phyloP scores from a whole-genome alignment of 64 coral and sea anemone species.

The Platygyra sinensis region DNA sequence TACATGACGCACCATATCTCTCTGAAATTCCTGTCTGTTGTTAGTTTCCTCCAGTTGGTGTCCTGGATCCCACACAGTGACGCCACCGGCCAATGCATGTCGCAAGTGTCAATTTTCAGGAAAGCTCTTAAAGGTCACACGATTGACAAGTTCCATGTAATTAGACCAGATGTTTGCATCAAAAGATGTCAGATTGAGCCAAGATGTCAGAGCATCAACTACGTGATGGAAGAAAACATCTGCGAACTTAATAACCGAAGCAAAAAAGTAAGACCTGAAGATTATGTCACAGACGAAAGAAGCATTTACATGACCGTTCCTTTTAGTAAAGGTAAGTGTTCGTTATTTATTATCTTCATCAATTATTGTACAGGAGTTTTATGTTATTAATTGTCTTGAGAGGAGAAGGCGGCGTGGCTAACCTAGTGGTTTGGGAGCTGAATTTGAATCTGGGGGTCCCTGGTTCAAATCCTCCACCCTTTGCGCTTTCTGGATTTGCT shows the following conservation, averaged over 20 bases:
- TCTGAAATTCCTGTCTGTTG: background rate
- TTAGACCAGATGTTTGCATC: background rate
- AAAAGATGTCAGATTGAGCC: background rate
- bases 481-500: too few relatives aligned
- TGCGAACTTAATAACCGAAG: constrained; percentile 18
- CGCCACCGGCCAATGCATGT: background rate
- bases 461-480: too few relatives aligned
- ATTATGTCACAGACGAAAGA: background rate
- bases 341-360: background rate
- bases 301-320: background rate
- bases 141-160: background rate
- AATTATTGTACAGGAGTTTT: background rate
- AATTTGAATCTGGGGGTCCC: too few relatives aligned
- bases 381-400: too few relatives aligned
- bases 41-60: background rate
- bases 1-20: background rate
- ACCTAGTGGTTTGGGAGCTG: too few relatives aligned
- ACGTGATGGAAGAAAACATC: background rate
- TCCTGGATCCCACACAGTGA: background rate
- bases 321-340: constrained; percentile 1
- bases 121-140: background rate
- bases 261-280: background rate
- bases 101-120: background rate
- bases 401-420: too few relatives aligned
- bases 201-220: constrained; percentile 6